These are phyloP conservation scores for Chauna torquata DNA, from an alignment of 2,113 vertebrate genomes.

Conservation along the genomic window DNA sequence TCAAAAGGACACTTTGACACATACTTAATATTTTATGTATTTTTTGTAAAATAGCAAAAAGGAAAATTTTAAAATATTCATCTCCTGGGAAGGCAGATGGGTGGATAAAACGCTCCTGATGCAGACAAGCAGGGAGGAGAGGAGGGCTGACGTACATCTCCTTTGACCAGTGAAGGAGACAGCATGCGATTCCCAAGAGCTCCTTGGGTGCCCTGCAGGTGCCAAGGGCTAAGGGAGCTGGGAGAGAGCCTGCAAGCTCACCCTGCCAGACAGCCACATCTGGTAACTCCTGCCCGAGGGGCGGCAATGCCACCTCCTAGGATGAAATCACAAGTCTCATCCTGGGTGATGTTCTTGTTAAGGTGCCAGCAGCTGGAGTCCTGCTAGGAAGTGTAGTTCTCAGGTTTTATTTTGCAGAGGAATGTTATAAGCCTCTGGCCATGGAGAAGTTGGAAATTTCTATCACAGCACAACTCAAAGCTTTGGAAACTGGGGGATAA, in stretches of 20 bases:
- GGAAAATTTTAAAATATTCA: slow-evolving; percentile 44
- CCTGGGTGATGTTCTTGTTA: not conserved
- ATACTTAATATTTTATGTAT: slow-evolving; percentile 36
- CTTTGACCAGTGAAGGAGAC: not conserved
- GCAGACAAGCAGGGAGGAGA: not conserved
- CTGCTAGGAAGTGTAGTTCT: not conserved
- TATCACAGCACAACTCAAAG: not conserved
- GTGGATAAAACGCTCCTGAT: slow-evolving; percentile 28
- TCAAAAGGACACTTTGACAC: slow-evolving; percentile 47
- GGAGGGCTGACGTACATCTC: not conserved
- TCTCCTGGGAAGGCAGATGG: not conserved
- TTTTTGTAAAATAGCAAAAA: slow-evolving; percentile 38
- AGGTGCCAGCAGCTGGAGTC: not conserved
- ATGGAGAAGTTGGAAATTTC: not conserved
- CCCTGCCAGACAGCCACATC: not conserved
- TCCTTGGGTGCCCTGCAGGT: not conserved
- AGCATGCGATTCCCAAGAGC: not conserved
- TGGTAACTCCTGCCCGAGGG: not conserved
- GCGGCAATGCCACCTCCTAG: not conserved
- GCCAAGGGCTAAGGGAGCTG: not conserved
- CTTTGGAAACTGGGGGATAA: not conserved
- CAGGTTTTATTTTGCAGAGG: not conserved
- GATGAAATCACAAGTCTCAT: not conserved
- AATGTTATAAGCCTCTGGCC: not conserved
- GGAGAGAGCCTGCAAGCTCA: not conserved